Evolutionary conservation across 2,797 vertebrate genomes (phyloP), one percentile per base, ranked within the genome.

Genomic region (Rhincodon typus): DNA sequence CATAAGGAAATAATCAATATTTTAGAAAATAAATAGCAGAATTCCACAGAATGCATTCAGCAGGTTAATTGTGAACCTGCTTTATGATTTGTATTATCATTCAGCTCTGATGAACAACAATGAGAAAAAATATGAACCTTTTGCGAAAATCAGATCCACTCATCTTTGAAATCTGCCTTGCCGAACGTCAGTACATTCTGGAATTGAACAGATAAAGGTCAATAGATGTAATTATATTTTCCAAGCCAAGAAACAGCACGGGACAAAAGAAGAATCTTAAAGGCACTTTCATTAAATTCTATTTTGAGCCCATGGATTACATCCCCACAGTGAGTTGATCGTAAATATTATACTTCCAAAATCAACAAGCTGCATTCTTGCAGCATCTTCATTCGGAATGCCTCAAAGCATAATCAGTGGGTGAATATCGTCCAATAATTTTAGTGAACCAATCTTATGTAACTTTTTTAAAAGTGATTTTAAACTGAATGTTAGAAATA

Each of bases 271-370:
- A 46, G 6, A 72, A 95, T 74, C 5, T 95, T 95, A 46, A 77
- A 34, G 46, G 30, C 46, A 77, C 53, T 95, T 57, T 74, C 70
- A 95, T 77, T 95, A 77, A 77, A 74, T 77, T 95, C 70, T 53
- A 23, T 57, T 95, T 34, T 27, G 72, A 95, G 5, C 42, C 62
- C n/a, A 38, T 93, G 90, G 69, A 21, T 50, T 95, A 7, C 42
- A 77, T 12, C 8, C 69, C 69, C 38, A 94, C 67, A 72, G 38
- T 72, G 94, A 46, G n/a, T 69, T 94, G 66, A 95, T 95, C 27
- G 70, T 77, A 77, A 95, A 95, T 95, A 95, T 77, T 95, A 74
- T 6, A 77, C 74, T 95, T 77, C 27, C 94, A 74, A 95, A 94
- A 94, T 72, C 42, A 5, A 46, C 67, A 72, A 95, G 94, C 69